Evolutionary conservation across 2,797 vertebrate genomes (phyloP), one percentile per base, ranked within the genome.

Genomic region (Malacoraja senta): DNA sequence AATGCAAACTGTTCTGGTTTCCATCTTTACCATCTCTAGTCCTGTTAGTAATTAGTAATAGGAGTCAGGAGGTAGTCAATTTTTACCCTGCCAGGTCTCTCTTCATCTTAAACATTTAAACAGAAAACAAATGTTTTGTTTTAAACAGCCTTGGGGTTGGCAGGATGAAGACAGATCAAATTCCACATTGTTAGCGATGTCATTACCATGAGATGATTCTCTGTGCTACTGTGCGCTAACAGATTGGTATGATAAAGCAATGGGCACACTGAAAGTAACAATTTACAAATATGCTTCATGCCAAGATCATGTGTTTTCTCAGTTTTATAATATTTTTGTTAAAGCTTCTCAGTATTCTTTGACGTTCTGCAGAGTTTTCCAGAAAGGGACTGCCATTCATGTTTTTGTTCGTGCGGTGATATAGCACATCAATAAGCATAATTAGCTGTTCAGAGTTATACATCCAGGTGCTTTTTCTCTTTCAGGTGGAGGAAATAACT

Each of bases 91-190:
- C 68, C n/a, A 88, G 68, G 84, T 68, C 61, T 17, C n/a, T 21
- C 61, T 68, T 88, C n/a, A 88, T 65, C 84, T 65, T 63, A 65
- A 88, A 35, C 63, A 88, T 21, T 88, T 88, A 24, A 58, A 58
- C 63, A 88, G 8, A 88, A 88, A 88, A 65, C 81, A 88, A 32
- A 88, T 88, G 61, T 88, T 88, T 88, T 88, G 84, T 68, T 68
- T 68, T 61, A 68, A 88, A 32, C n/a, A 88, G 84, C 65, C n/a
- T 68, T 32, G 2, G n/a, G 84, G 1, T 32, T 35, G 84, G 61
- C 61, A 88, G 84, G 65, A 88, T 68, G 63, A 68, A 35, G 84
- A 68, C 84, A 68, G 84, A 35, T 68, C 84, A 68, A 88, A 88
- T 88, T 88, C 63, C 61, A 35, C 84, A 35, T 63, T 68, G 84